These are phyloP conservation scores for Ochotona princeps DNA, from an alignment of 2,113 vertebrate genomes.

Conservation along the genomic window DNA sequence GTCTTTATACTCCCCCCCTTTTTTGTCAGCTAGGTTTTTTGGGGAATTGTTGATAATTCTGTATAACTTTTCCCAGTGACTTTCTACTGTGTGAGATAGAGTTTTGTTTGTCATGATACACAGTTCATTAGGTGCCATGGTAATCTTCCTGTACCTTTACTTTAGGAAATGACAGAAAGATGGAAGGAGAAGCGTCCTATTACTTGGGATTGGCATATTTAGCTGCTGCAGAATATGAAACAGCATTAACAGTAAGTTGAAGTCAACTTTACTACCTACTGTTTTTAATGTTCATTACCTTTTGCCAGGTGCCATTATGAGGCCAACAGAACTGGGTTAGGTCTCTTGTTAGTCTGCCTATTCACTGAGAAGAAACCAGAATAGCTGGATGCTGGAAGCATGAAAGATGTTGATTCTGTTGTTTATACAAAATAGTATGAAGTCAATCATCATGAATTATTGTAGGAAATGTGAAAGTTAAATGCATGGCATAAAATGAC, in stretches of 20 bases:
- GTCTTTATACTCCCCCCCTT: neutral
- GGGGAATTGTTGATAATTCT: neutral
- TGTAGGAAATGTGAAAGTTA: neutral
- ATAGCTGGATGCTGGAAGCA: neutral
- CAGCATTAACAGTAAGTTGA: conserved; percentile 86
- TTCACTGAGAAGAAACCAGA: conserved; percentile 6
- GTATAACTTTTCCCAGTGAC: neutral
- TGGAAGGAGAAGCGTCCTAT: conserved; percentile 88
- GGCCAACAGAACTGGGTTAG: neutral
- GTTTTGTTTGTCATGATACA: neutral
- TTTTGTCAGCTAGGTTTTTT: neutral
- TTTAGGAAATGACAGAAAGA: conserved; percentile 84
- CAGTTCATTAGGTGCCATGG: neutral
- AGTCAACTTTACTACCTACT: conserved; percentile 37
- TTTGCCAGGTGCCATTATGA: neutral
- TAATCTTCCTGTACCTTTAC: conserved; percentile 63
- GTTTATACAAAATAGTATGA: neutral
- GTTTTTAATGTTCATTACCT: neutral
- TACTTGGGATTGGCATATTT: conserved; percentile 87
- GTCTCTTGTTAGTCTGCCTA: neutral
- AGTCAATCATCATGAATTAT: neutral
- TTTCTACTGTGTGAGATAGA: neutral
- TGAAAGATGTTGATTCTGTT: neutral
- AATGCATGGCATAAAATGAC: neutral
- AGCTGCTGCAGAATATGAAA: conserved; percentile 84